These are phyloP conservation scores for Dicroscelio sp. DNA, from an alignment of 2,888 invertebrate species.

Conservation along the genomic window DNA sequence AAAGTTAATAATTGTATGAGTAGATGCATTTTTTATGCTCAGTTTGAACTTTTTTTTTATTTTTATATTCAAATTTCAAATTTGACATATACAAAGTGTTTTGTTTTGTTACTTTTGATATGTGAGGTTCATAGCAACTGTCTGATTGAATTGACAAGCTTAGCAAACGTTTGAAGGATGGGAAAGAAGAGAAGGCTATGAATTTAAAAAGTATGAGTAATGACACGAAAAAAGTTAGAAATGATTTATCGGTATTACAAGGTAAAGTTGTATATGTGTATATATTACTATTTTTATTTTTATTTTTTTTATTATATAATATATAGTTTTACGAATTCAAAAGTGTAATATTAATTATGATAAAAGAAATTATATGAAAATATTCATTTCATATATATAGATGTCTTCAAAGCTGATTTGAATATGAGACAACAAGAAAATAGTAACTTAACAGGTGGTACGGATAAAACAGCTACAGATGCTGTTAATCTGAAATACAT, in stretches of 20 bases:
- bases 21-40: no score
- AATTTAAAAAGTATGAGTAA: background rate
- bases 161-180: background rate
- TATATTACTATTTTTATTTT: conserved; percentile 2
- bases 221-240: background rate
- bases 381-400: conserved; percentile 1
- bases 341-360: conserved; percentile 10
- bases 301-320: background rate
- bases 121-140: background rate
- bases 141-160: background rate
- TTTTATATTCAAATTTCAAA: background rate
- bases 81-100: conserved; percentile 3
- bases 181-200: background rate
- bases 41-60: background rate
- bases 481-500: conserved; percentile 15
- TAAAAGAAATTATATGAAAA: background rate
- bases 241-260: conserved; percentile 3
- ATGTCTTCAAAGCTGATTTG: conserved; percentile 14
- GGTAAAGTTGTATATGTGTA: background rate
- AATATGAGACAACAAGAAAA: conserved; percentile 34
- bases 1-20: background rate
- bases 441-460: background rate
- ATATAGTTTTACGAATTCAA: background rate
- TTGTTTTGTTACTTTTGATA: background rate
- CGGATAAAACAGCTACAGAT: background rate